Conservation (phyloP, 2,113 vertebrate species). For the Dipodomys spectabilis region DNA sequence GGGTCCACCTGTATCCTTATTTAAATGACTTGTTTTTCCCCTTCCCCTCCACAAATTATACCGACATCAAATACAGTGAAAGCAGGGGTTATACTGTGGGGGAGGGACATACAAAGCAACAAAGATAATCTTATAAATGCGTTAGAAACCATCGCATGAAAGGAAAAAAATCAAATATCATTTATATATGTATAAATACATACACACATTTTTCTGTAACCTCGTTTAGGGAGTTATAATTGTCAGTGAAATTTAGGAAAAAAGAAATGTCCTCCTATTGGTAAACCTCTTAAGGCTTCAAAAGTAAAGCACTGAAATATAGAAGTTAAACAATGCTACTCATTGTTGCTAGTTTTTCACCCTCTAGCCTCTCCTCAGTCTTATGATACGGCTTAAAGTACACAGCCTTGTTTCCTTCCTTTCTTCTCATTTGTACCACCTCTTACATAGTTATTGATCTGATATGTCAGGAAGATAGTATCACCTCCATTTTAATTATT, state of each 20-base stretch:
- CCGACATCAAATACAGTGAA: too few relatives aligned
- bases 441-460: background rate
- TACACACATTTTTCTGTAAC: background rate
- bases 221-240: slow-evolving; percentile 53
- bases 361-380: too few relatives aligned
- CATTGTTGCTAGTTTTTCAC: background rate
- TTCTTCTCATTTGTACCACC: background rate
- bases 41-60: too few relatives aligned
- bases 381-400: background rate
- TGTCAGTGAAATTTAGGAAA: slow-evolving; percentile 39
- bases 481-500: background rate
- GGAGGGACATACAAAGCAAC: too few relatives aligned
- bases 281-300: slow-evolving; percentile 29
- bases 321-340: background rate
- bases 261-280: slow-evolving; percentile 26
- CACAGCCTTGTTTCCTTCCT: background rate
- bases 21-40: too few relatives aligned
- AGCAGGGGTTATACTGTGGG: too few relatives aligned
- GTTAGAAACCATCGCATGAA: too few relatives aligned
- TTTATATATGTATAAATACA: background rate
- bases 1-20: too few relatives aligned
- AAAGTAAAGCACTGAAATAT: slow-evolving; percentile 69
- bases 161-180: too few relatives aligned
- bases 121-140: too few relatives aligned
- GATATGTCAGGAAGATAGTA: background rate